Evolutionary conservation across 2,888 invertebrate species (phyloP).

Genomic region (Syrista parreyssii): DNA sequence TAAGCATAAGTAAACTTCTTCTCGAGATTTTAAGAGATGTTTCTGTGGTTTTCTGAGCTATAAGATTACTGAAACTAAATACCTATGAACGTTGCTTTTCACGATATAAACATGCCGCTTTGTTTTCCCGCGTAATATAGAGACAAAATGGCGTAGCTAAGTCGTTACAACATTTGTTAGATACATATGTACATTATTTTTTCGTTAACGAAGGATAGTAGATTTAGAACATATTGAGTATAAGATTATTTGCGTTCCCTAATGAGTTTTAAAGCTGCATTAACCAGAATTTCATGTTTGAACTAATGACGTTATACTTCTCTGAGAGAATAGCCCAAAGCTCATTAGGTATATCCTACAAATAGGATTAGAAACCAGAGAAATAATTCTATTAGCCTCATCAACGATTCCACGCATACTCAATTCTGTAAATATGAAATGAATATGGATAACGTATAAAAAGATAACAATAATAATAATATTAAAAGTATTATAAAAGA

Average conservation of each 20-base stretch:
- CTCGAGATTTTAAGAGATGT: not conserved
- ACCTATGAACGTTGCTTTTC: not conserved
- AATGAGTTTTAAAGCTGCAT: not conserved
- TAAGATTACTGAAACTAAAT: not conserved
- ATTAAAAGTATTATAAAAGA: conserved; percentile 21
- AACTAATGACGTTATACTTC: not conserved
- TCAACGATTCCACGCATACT: not conserved
- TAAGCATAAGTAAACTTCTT: too few species aligned
- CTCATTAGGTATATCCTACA: not conserved
- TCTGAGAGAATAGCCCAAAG: not conserved
- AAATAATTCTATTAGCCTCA: not conserved
- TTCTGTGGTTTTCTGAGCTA: not conserved
- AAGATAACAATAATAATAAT: not conserved
- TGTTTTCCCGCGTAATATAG: not conserved
- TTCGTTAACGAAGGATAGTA: not conserved
- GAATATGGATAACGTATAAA: not conserved
- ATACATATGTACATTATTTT: not conserved
- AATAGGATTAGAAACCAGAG: not conserved
- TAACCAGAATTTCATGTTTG: not conserved
- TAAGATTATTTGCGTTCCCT: not conserved
- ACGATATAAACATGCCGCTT: not conserved
- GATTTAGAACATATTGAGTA: not conserved
- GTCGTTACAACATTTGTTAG: not conserved
- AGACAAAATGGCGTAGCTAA: not conserved
- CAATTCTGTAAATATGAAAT: not conserved